A percentile compares a stretch with the other conserved stretches of the same genome.
Conservation (phyloP, 2,888 invertebrate genomes). For the Syrphus vitripennis region DNA sequence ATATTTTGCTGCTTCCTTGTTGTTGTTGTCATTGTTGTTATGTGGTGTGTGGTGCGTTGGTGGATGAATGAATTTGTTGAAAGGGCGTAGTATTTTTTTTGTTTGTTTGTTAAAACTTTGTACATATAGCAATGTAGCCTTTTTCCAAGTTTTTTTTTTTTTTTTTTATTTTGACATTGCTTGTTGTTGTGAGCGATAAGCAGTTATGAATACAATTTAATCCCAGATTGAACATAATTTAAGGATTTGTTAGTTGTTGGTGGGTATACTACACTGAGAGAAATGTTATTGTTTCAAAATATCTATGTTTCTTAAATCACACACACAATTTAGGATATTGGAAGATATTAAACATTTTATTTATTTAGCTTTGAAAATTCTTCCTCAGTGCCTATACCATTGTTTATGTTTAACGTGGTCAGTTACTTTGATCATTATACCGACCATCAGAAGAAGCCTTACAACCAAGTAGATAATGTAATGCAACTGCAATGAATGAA, state of each 20-base stretch:
- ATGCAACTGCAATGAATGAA: too few species aligned
- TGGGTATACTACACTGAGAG: background rate
- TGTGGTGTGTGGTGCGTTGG: background rate
- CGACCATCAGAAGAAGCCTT: too few species aligned
- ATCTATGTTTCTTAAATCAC: too few species aligned
- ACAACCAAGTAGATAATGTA: too few species aligned
- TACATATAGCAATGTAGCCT: background rate
- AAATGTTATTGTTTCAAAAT: background rate
- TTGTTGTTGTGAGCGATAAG: background rate
- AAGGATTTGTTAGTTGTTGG: background rate
- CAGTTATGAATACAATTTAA: slow-evolving; percentile 35
- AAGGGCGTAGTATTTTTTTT: background rate
- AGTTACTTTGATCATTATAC: too few species aligned
- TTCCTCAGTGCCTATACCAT: too few species aligned
- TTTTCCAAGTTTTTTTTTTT: too few species aligned
- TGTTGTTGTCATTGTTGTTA: background rate
- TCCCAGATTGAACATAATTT: slow-evolving; percentile 38
- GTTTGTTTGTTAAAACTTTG: background rate
- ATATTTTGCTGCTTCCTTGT: slow-evolving; percentile 23
- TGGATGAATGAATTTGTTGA: background rate
- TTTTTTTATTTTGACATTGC: background rate
- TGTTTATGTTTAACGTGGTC: too few species aligned
- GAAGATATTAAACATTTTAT: too few species aligned
- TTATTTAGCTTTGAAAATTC: too few species aligned
- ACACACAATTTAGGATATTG: too few species aligned